Evolutionary conservation across 2,113 vertebrate species (phyloP), one percentile per base, ranked within the genome.

Genomic region (Apodemus sylvaticus): DNA sequence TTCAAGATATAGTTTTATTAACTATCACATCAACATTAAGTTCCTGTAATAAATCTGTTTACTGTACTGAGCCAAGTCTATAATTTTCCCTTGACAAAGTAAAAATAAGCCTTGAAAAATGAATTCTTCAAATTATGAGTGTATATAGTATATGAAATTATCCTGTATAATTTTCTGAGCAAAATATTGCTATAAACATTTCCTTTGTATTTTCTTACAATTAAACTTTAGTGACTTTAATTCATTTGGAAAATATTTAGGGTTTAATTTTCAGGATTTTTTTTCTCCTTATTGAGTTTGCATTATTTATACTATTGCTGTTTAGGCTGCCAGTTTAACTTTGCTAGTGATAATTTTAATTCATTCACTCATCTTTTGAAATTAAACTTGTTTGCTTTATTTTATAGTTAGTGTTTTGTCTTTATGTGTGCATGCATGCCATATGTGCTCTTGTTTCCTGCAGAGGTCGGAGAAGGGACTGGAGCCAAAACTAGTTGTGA

Each of bases 141-240:
- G 45, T 71, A 64, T 81, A 42, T 16, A 70, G 86, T 42, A 26
- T 4, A 86, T 66, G 36, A 66, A 87, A 90, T 64, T 83, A 87
- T 79, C 66, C 16, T 94, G 1, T 58, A 94, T 16, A 78, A 64
- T 8, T 85, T 68, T 36, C 53, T 26, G 90, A n/a, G 55, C 24
- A 94, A 95, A 96, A 87, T 24, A 39, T 64, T 74, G 74, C 86
- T 73, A 51, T 79, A 83, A 68, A 19, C 1, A 10, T 93, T 90
- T 83, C 34, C 20, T 92, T 94, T 88, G 26, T 92, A 17, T 87
- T 92, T 14, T 62, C 26, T 90, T 94, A 51, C 6, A 89, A 77
- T 89, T 90, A 39, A 79, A 68, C 20, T 17, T 94, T 83, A 55
- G 64, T 48, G 45, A 3, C 73, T 90, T 96, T 60, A 90, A 92